Conservation (phyloP, 1,140 invertebrate species). For the Lepidurus arcticus region DNA sequence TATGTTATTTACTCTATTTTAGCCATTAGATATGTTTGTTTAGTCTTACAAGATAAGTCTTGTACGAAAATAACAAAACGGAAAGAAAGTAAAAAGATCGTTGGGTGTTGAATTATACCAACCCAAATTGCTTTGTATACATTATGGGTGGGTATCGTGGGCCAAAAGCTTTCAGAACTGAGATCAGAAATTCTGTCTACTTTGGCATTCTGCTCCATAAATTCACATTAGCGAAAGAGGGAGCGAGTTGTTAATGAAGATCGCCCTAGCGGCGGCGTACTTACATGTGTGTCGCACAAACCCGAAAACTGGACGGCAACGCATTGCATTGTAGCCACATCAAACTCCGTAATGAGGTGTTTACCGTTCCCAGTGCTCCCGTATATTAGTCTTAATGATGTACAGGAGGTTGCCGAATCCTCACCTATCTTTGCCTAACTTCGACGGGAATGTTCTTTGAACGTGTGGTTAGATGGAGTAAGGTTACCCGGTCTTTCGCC, state of each 20-base stretch:
- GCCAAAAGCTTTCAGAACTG: too few species aligned
- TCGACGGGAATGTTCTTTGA: neutral
- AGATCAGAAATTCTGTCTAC: too few species aligned
- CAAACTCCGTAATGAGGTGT: slow-evolving; percentile 6
- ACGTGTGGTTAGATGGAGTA: neutral
- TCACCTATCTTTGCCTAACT: neutral
- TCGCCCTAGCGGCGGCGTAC: neutral
- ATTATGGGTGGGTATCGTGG: too few species aligned
- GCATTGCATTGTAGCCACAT: neutral
- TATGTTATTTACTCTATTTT: too few species aligned
- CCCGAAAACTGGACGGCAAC: neutral
- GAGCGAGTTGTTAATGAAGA: neutral
- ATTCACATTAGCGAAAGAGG: neutral
- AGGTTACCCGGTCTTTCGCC: too few species aligned
- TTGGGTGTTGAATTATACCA: too few species aligned
- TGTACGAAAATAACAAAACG: too few species aligned
- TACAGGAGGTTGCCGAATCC: neutral
- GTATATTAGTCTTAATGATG: neutral
- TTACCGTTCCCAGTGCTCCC: neutral
- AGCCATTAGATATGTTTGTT: too few species aligned
- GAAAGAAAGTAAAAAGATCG: too few species aligned
- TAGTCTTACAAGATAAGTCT: too few species aligned
- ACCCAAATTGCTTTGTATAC: too few species aligned
- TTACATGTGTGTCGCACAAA: neutral
- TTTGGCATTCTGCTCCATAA: neutral